Conservation (phyloP, 2,113 vertebrate species). For the zebrafish (Danio rerio) region GRCz12tu NC_133195.1:44463001-44463500, state of each 20-base stretch:
- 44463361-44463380: background rate
- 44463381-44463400: constrained; percentile 7
- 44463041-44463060: background rate
- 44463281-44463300: constrained; percentile 16
- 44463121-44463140: constrained; percentile 3
- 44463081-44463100: constrained; percentile 4
- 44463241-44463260: constrained; percentile 41
- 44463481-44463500: constrained; percentile 46
- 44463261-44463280: constrained; percentile 40
- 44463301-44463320: constrained; percentile 15
- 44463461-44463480: constrained; percentile 7
- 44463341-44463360: constrained; percentile 8
- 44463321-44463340: constrained; percentile 20
- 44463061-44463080: constrained; percentile 8
- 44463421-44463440: constrained; percentile 12
- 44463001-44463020: background rate
- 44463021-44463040: background rate
- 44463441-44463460: constrained; percentile 4
- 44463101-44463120: background rate
- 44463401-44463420: background rate
- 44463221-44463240: constrained; percentile 24
- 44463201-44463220: constrained; percentile 14
- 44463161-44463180: constrained; percentile 26
- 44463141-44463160: constrained; percentile 3
- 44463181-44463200: constrained; percentile 33